phyloP scores from a whole-genome alignment of 2,113 vertebrate species.

The Nothobranchius kuhntae region DNA sequence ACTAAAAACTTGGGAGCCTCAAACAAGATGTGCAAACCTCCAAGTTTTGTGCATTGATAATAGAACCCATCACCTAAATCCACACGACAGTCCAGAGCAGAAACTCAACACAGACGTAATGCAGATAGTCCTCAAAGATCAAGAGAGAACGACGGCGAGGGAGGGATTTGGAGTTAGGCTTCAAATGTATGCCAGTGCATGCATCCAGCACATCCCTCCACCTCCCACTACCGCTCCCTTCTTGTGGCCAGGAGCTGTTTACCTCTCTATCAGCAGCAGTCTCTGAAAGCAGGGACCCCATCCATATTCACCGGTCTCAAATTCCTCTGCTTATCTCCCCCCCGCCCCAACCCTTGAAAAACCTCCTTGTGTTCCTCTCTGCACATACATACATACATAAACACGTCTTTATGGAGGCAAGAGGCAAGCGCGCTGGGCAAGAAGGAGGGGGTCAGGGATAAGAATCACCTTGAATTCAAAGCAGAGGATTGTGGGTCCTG shows the following conservation, averaged over 20 bases:
- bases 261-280: constrained; percentile 80
- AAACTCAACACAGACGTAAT: constrained; percentile 59
- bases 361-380: constrained; percentile 71
- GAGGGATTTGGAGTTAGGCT: constrained; percentile 58
- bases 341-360: constrained; percentile 71
- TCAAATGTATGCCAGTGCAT: constrained; percentile 78
- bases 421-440: constrained; percentile 68
- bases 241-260: constrained; percentile 80
- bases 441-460: constrained; percentile 74
- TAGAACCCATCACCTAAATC: constrained; percentile 43
- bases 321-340: constrained; percentile 83
- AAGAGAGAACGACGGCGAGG: constrained; percentile 49
- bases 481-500: constrained; percentile 78
- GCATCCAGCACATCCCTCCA: constrained; percentile 53
- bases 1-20: constrained; percentile 33
- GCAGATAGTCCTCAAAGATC: constrained; percentile 65
- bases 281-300: constrained; percentile 75
- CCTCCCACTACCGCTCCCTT: constrained; percentile 31
- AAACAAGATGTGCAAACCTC: constrained; percentile 30
- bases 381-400: constrained; percentile 85
- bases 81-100: constrained; percentile 40
- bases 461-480: constrained; percentile 85
- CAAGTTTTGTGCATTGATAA: constrained; percentile 39
- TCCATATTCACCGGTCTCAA: constrained; percentile 84
- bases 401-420: constrained; percentile 80